Evolutionary conservation across 2,797 vertebrate genomes (phyloP).

Genomic region (Epinephelus coioides): DNA sequence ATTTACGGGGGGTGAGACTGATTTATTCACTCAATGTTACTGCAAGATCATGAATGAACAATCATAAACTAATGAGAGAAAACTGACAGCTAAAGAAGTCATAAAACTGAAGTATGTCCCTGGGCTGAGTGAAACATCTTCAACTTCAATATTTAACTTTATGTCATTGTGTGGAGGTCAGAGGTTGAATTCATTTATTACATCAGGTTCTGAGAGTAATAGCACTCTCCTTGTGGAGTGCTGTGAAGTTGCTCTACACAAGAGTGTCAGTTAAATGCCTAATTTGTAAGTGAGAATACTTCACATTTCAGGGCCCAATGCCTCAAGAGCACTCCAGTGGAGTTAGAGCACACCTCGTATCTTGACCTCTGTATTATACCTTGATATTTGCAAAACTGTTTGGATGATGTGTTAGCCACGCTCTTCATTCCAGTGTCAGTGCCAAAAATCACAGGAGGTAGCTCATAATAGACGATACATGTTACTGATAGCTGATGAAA

Average conservation of each 20-base stretch:
- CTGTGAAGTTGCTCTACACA: slow-evolving; percentile 4
- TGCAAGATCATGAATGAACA: slow-evolving; percentile 4
- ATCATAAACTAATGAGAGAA: background rate
- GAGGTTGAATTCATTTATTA: slow-evolving; percentile 14
- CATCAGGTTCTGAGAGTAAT: slow-evolving; percentile 1
- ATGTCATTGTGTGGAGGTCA: background rate
- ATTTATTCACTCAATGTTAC: background rate
- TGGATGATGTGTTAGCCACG: slow-evolving; percentile 10
- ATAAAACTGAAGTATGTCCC: too few relatives aligned
- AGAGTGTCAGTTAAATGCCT: slow-evolving; percentile 42
- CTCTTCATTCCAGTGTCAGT: background rate
- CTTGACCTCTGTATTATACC: slow-evolving; percentile 38
- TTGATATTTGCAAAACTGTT: slow-evolving; percentile 14
- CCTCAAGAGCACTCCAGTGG: slow-evolving; percentile 43
- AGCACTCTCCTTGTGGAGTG: slow-evolving; percentile 19
- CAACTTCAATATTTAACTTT: background rate
- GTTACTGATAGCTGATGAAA: background rate
- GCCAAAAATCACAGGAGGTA: background rate
- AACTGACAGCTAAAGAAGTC: background rate
- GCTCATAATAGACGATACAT: background rate
- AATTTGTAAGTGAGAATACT: slow-evolving; percentile 54
- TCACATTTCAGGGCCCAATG: slow-evolving; percentile 45
- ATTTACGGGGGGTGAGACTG: background rate
- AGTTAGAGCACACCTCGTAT: slow-evolving; percentile 28
- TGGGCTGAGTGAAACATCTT: background rate